Conservation (phyloP, 2,113 vertebrate species). For the Seriola rivoliana region DNA sequence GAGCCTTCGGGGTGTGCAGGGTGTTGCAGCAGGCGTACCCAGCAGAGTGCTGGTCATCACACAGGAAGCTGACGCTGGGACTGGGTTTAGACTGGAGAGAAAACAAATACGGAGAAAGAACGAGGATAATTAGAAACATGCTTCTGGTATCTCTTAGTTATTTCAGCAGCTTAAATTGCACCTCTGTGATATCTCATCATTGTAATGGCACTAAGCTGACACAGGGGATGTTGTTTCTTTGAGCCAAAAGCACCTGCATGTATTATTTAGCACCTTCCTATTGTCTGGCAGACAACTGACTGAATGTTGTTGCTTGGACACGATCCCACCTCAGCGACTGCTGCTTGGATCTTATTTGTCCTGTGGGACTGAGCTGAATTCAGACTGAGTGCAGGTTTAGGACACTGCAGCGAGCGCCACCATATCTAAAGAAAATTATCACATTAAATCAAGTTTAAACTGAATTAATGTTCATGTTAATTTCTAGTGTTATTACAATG, state of each 20-base stretch:
- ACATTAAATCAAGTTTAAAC: not conserved
- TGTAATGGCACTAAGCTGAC: not conserved
- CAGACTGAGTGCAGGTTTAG: conserved; percentile 19
- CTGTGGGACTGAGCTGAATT: conserved; percentile 21
- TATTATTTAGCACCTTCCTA: conserved; percentile 39
- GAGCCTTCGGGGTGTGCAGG: conserved; percentile 92
- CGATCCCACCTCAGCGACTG: not conserved
- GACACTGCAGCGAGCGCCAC: not conserved
- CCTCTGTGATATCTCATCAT: not conserved
- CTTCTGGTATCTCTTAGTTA: not conserved
- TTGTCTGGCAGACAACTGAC: conserved; percentile 12
- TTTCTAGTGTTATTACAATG: not conserved
- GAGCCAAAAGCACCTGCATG: conserved; percentile 22
- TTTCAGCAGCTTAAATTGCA: not conserved
- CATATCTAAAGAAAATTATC: not conserved
- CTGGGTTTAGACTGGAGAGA: conserved; percentile 88
- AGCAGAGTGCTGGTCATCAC: conserved; percentile 88
- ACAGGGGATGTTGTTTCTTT: not conserved
- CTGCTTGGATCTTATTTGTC: conserved; percentile 5
- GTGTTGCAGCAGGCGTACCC: conserved; percentile 90
- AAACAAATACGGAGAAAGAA: not conserved
- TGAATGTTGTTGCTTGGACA: conserved; percentile 26
- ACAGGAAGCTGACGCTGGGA: conserved; percentile 87
- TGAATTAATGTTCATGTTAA: not conserved
- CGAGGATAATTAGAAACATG: not conserved